Evolutionary conservation across 2,888 invertebrate genomes (phyloP), one percentile per base, ranked within the genome.

Genomic region (Drosophila incognita): DNA sequence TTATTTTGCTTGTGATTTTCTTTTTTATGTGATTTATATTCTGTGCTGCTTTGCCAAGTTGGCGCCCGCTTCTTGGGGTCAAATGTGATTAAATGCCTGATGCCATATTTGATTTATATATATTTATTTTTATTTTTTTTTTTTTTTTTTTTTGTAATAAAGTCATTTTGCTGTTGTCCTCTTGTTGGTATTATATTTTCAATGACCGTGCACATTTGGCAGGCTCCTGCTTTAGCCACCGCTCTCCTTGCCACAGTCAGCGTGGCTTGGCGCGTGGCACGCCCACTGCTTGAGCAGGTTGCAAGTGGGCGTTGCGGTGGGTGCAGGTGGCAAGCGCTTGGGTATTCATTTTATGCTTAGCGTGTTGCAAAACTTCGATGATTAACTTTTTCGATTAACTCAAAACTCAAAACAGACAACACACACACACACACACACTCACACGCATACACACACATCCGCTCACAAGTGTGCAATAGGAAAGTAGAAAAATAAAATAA

Each of bases 381-480:
- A 87, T 87, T 90, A 87, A 87, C 87, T 90, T 90, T 87, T 87
- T 87, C 87, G 87, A 87, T 90, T 87, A 86, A 86, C 85, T 89
- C 83, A 78, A 81, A 79, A 79, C 79, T 81, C 70, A 74, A 86
- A 88, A 78, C 82, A 81, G 82, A 79, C 82, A 79, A 60, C 64
- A 64, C 35, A 58, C 46, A 63, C 15, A 52, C 53, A 40, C 49
- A 64, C 46, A 61, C 59, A 54, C 57, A 58, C 35, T 52, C 52
- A 18, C 21, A 52, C 38, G 57, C 38, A 27, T 46, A 21, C 21
- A 53, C 38, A 60, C 35, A 48, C 53, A 56, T 46, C 4, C 62
- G 51, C 54, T 42, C 27, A 42, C 8, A 72, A 65, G 82, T 73
- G 68, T 88, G 89, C 78, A 75, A 75, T 81, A 74, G 57, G 61